Conservation (phyloP, 1,140 invertebrate species). For the Rhyacophila brunnea region DNA sequence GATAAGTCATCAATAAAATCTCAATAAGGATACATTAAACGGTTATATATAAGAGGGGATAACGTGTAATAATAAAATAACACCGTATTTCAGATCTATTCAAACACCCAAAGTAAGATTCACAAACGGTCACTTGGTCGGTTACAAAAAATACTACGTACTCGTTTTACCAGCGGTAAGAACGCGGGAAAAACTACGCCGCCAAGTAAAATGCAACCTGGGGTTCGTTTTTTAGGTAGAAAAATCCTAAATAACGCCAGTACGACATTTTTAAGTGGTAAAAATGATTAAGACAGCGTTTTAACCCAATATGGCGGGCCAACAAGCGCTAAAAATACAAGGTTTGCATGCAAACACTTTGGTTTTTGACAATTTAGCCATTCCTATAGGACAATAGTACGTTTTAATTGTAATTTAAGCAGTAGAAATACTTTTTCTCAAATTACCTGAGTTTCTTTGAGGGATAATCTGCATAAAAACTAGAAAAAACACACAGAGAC, state of each 20-base stretch:
- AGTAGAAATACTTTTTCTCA: slow-evolving; percentile 17
- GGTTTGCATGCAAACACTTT: slow-evolving; percentile 29
- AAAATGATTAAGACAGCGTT: slow-evolving; percentile 22
- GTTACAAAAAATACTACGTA: slow-evolving; percentile 22
- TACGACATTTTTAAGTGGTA: not conserved
- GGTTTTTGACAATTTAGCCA: slow-evolving; percentile 21
- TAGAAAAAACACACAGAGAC: slow-evolving; percentile 25
- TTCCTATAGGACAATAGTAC: slow-evolving; percentile 9
- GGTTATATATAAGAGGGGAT: too few relatives aligned
- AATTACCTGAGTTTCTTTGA: slow-evolving; percentile 25
- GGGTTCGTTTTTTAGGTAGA: slow-evolving; percentile 16
- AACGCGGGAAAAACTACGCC: slow-evolving; percentile 28
- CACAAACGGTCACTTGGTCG: slow-evolving; percentile 20
- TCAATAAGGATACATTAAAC: too few relatives aligned
- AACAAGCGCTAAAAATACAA: slow-evolving; percentile 31
- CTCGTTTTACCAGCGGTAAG: slow-evolving; percentile 13
- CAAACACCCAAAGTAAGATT: not conserved
- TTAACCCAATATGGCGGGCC: slow-evolving; percentile 32
- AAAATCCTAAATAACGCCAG: slow-evolving; percentile 7
- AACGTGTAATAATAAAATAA: too few relatives aligned
- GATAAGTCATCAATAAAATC: too few relatives aligned
- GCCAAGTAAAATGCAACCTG: slow-evolving; percentile 8
- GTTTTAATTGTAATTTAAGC: slow-evolving; percentile 13
- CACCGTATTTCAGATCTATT: too few relatives aligned
- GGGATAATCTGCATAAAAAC: slow-evolving; percentile 27